Evolutionary conservation across 2,888 invertebrate species (phyloP).

Genomic region (Eucera pruinosa): DNA sequence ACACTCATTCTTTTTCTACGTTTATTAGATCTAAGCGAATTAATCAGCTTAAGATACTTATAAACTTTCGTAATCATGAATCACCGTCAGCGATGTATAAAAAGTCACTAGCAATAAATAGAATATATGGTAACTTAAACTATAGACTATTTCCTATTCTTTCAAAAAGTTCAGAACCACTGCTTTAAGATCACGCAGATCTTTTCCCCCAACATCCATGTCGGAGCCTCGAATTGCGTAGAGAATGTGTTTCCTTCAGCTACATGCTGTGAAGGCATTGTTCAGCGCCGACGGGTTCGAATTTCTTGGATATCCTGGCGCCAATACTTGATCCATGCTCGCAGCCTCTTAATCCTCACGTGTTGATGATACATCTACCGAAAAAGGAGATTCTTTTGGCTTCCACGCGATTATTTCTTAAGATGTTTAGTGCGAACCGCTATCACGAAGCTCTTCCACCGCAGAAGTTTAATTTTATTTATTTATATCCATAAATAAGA

Average conservation of each 20-base stretch:
- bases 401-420: no score
- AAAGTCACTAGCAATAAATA: conserved; percentile 63
- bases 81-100: conserved; percentile 53
- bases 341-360: conserved; percentile 15
- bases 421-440: no score
- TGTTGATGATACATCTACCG: conserved; percentile 10
- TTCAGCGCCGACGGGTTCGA: conserved; percentile 51
- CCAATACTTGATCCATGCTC: conserved; percentile 51
- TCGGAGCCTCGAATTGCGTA: conserved; percentile 1
- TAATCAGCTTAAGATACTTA: conserved; percentile 49
- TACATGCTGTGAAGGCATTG: conserved; percentile 55
- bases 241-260: conserved; percentile 18
- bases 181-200: conserved; percentile 1
- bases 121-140: conserved; percentile 31
- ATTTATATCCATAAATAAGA: no score
- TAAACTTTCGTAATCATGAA: conserved; percentile 80
- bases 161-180: neutral
- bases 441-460: no score
- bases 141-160: neutral
- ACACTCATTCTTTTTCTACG: no score
- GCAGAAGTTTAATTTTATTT: no score
- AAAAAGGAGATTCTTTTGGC: neutral
- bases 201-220: neutral
- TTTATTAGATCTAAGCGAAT: neutral
- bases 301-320: conserved; percentile 63